These are phyloP conservation scores for Leptinotarsa undecemlineata DNA, from an alignment of 1,140 invertebrate genomes.

Conservation along the genomic window DNA sequence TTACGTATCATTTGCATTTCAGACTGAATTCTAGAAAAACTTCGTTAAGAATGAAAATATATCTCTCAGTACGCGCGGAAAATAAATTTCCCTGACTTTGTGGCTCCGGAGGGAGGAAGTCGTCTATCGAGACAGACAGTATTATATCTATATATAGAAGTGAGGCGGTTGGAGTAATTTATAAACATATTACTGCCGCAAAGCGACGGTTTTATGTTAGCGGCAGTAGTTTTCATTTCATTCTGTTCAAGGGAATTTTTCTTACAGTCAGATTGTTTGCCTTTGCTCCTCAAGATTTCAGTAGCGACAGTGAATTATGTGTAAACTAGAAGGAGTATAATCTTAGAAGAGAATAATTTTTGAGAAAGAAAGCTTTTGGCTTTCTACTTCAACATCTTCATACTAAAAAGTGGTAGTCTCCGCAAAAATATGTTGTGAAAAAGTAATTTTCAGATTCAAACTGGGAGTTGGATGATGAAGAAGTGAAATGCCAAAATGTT, in stretches of 20 bases:
- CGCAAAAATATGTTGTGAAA: no score
- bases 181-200: constrained; percentile 1
- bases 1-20: neutral
- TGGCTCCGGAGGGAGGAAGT: constrained; percentile 16
- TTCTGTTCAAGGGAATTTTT: neutral
- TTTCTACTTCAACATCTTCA: no score
- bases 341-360: no score
- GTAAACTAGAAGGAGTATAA: no score
- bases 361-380: no score
- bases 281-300: no score
- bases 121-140: constrained; percentile 15
- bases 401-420: no score
- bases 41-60: neutral
- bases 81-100: constrained; percentile 21
- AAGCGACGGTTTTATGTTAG: constrained; percentile 2
- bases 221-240: constrained; percentile 1
- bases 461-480: no score
- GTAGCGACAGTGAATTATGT: no score
- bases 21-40: neutral
- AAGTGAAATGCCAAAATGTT: no score
- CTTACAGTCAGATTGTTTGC: no score
- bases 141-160: constrained; percentile 13
- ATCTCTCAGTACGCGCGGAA: neutral
- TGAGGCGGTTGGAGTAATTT: constrained; percentile 9
- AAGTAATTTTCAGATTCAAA: no score